Evolutionary conservation across 1,140 invertebrate species (phyloP), one percentile per base, ranked within the genome.

Genomic region (Cepaea nemoralis): DNA sequence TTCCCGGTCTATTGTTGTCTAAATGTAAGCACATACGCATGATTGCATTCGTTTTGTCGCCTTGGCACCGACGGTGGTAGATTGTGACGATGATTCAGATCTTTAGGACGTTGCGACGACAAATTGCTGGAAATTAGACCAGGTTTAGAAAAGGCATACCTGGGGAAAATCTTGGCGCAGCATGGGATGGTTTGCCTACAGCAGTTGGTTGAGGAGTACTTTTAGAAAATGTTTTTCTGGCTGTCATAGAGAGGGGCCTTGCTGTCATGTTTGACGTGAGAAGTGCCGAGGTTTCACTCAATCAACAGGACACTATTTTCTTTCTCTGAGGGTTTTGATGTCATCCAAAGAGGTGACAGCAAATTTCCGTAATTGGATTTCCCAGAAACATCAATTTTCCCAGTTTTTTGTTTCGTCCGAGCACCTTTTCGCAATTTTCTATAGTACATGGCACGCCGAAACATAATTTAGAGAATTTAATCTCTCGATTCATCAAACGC

Each of bases 111-210:
- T n/a, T n/a, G n/a, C n/a, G n/a, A n/a, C n/a, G 6, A 31, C 27
- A 63, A 63, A 63, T 63, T 63, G 59, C 27, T 63, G 27, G 27
- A 63, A 63, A 63, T 63, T 63, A 31, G n/a, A 31, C 33, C n/a
- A 31, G n/a, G 33, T 14, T 6, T 31, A 31, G 59, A 63, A 31
- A n/a, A 31, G 27, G 27, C 27, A 63, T 31, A 31, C 22, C 27
- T 27, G 6, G 59, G 27, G 27, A 63, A 63, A 31, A 63, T 31
- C 27, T 63, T 31, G 16, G 5, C 27, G 10, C 27, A 1, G 27
- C 59, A 31, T 31, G 59, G 33, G 59, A 31, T 27, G n/a, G 27
- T 63, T 63, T 31, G 27, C 27, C n/a, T 63, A 63, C 2, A 63
- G 59, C 27, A 63, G n/a, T 31, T 31, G 5, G 59, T 5, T 31